A percentile compares a stretch with the other conserved stretches of the same genome.
Conservation (phyloP, 2,888 invertebrate species). For the Campoplex nolae region DNA sequence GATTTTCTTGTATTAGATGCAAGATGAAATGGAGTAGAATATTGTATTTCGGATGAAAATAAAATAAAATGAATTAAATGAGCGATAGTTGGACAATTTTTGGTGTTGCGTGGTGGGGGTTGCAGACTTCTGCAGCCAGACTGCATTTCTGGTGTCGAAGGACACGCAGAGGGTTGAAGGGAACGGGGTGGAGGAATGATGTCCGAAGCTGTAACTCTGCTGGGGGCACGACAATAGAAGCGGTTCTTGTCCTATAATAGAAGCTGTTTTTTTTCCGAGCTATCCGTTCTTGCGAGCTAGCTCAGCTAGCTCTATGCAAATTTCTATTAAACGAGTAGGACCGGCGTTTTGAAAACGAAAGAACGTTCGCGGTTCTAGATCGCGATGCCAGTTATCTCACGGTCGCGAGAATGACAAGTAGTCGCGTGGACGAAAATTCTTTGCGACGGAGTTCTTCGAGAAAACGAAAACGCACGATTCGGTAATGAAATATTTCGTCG, state of each 20-base stretch:
- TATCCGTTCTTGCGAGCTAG: conserved; percentile 72
- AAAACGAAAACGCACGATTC: conserved; percentile 13
- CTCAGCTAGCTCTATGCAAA: conserved; percentile 83
- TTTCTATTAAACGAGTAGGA: conserved; percentile 77
- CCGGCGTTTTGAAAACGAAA: conserved; percentile 68
- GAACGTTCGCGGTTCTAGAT: conserved; percentile 69
- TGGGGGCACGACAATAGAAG: conserved; percentile 82
- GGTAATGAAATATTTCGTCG: conserved; percentile 13
- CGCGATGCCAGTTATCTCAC: conserved; percentile 60
- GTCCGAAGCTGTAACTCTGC: conserved; percentile 77
- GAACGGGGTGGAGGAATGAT: conserved; percentile 73
- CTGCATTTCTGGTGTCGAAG: conserved; percentile 67
- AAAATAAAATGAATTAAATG: not conserved
- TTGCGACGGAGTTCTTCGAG: not conserved
- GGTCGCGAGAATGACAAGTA: conserved; percentile 72
- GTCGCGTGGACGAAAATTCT: conserved; percentile 25
- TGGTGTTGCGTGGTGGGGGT: conserved; percentile 62
- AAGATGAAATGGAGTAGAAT: not conserved
- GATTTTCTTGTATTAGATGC: not conserved
- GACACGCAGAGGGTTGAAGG: conserved; percentile 59
- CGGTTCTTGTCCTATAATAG: conserved; percentile 74
- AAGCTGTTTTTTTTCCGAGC: conserved; percentile 71
- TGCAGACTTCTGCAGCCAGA: conserved; percentile 74
- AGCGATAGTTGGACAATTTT: conserved; percentile 35
- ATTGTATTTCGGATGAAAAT: not conserved